Evolutionary conservation across 1,140 invertebrate genomes (phyloP).

Genomic region (Drosophila neocordata): DNA sequence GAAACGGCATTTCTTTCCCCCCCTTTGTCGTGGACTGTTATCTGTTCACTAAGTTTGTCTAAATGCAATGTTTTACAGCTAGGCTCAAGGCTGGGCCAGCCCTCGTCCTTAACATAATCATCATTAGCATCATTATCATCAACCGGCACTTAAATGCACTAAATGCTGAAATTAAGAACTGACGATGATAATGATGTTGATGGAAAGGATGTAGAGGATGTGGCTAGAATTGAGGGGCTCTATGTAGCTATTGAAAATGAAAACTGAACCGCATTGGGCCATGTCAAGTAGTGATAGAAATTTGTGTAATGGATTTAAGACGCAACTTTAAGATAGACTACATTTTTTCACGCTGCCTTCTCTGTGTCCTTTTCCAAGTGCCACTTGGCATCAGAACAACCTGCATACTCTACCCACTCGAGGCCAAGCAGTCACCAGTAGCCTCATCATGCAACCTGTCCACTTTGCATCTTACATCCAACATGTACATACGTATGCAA

Average conservation of each 20-base stretch:
- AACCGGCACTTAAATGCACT: constrained; percentile 60
- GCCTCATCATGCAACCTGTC: neutral
- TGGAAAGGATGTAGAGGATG: neutral
- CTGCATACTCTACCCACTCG: constrained; percentile 3
- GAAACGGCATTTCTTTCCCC: neutral
- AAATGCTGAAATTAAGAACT: constrained; percentile 42
- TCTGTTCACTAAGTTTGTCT: constrained; percentile 19
- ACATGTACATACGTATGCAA: neutral
- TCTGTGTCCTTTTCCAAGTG: constrained; percentile 9
- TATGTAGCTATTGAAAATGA: constrained; percentile 27
- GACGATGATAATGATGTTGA: constrained; percentile 23
- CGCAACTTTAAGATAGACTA: constrained; percentile 38
- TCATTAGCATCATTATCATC: constrained; percentile 36
- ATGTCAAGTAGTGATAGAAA: constrained; percentile 43
- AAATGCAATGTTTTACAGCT: constrained; percentile 58
- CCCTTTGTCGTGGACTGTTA: neutral
- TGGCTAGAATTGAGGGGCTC: neutral
- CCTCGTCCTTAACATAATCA: neutral
- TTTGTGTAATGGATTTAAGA: constrained; percentile 37
- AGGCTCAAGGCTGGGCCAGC: constrained; percentile 45
- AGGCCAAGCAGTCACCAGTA: neutral
- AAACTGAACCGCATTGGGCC: constrained; percentile 37
- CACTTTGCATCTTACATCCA: constrained; percentile 1
- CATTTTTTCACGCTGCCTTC: neutral
- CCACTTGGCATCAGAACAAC: constrained; percentile 4